Conservation (phyloP, 2,888 invertebrate genomes). For the Meiosimyza platycephala region DNA sequence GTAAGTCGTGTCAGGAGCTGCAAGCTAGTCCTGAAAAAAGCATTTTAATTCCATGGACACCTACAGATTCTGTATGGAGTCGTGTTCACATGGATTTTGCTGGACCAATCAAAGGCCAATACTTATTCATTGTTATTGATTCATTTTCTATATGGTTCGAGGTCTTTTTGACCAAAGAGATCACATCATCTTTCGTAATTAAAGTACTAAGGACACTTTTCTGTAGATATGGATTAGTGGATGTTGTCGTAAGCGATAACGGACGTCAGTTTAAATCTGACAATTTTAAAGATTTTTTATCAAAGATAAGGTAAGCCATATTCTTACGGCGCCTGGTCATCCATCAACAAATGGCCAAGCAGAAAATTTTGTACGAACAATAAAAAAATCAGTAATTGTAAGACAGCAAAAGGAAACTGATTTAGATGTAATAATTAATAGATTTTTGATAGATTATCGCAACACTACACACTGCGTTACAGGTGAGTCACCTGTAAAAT, state of each 20-base stretch:
- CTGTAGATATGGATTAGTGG: conserved; percentile 32
- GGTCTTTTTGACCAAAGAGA: conserved; percentile 42
- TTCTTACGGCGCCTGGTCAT: conserved; percentile 44
- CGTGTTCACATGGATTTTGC: conserved; percentile 43
- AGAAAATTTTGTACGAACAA: conserved; percentile 49
- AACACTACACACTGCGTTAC: conserved; percentile 40
- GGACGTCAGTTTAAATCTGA: conserved; percentile 36
- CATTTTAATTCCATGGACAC: conserved; percentile 37
- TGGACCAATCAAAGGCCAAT: conserved; percentile 35
- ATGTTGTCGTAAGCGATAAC: conserved; percentile 37
- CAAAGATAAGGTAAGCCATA: conserved; percentile 23
- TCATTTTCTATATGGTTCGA: conserved; percentile 41
- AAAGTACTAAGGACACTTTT: conserved; percentile 32
- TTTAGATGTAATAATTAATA: conserved; percentile 38
- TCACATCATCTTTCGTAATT: conserved; percentile 37
- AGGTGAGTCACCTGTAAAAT: conserved; percentile 39
- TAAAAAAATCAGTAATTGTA: conserved; percentile 44
- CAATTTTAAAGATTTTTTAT: conserved; percentile 29
- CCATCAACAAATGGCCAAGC: conserved; percentile 49
- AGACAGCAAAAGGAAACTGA: conserved; percentile 23
- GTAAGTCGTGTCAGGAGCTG: conserved; percentile 39
- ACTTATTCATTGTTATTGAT: conserved; percentile 38
- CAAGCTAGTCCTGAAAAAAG: conserved; percentile 40
- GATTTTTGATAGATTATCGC: conserved; percentile 39
- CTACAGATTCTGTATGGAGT: conserved; percentile 34